A percentile compares a stretch with the other conserved stretches of the same genome.
These are phyloP conservation scores for Drosophila mimetica DNA, from an alignment of 2,888 invertebrate genomes.

Conservation along the genomic window DNA sequence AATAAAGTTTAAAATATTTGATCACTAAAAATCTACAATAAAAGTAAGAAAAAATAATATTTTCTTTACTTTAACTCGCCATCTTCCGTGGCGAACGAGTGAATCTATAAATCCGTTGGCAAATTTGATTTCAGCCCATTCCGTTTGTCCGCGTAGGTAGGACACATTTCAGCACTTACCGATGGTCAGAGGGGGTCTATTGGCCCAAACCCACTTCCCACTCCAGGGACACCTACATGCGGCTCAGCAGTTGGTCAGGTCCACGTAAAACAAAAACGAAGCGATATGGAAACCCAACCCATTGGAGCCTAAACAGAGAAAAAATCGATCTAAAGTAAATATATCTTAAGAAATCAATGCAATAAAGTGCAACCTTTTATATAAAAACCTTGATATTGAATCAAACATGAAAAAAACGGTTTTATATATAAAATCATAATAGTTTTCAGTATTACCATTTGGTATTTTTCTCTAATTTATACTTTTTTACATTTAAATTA, in stretches of 20 bases:
- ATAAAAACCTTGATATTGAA: too few species aligned
- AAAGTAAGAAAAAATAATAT: background rate
- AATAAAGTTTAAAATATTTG: too few species aligned
- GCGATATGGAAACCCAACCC: constrained; percentile 24
- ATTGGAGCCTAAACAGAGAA: background rate
- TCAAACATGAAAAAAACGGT: too few species aligned
- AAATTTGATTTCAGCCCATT: constrained; percentile 32
- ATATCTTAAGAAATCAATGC: background rate
- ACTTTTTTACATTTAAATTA: too few species aligned
- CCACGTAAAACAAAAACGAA: constrained; percentile 19
- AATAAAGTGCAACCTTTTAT: too few species aligned
- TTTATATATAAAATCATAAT: background rate
- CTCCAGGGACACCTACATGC: constrained; percentile 61
- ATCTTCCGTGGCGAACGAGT: background rate
- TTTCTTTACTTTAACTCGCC: background rate
- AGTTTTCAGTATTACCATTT: too few species aligned
- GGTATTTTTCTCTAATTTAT: too few species aligned
- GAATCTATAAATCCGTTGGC: constrained; percentile 27
- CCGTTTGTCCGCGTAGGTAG: constrained; percentile 41
- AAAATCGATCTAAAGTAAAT: background rate
- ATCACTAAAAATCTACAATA: background rate
- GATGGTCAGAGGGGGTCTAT: constrained; percentile 34
- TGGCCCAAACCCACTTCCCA: constrained; percentile 52
- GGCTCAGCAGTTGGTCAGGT: constrained; percentile 72
- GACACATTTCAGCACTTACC: constrained; percentile 63